A percentile compares a stretch with the other conserved stretches of the same genome.
These are phyloP conservation scores for Phthorimaea operculella DNA, from an alignment of 1,140 invertebrate genomes.

Conservation along the genomic window DNA sequence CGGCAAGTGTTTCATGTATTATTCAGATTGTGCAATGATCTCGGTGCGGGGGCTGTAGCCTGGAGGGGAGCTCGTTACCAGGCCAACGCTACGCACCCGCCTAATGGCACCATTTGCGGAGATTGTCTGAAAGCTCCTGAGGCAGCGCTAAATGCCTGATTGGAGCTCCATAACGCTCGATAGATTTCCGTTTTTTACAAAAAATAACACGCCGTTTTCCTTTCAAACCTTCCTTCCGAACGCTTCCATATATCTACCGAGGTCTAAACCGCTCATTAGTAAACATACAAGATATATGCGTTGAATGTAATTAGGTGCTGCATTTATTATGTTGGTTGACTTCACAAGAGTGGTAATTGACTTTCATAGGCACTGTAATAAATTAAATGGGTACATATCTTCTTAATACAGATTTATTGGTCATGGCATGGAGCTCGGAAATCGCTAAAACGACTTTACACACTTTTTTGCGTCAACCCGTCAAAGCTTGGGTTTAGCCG, in stretches of 20 bases:
- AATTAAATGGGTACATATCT: not conserved
- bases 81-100: not conserved
- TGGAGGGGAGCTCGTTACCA: no score
- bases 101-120: constrained; percentile 45
- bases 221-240: constrained; percentile 6
- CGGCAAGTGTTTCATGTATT: constrained; percentile 32
- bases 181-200: constrained; percentile 7
- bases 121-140: constrained; percentile 29
- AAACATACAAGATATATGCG: not conserved
- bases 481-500: constrained; percentile 6
- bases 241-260: constrained; percentile 5
- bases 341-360: not conserved
- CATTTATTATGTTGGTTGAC: not conserved
- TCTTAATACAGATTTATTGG: not conserved
- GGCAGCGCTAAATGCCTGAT: constrained; percentile 22
- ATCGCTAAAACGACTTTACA: no score
- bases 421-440: not conserved
- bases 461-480: constrained; percentile 12
- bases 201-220: constrained; percentile 13
- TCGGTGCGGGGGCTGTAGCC: constrained; percentile 4
- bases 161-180: constrained; percentile 12
- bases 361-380: not conserved
- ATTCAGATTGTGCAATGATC: constrained; percentile 47
- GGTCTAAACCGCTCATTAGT: not conserved
- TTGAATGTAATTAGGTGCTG: not conserved